These are phyloP conservation scores for Cheilosia vulpina DNA, from an alignment of 2,888 invertebrate genomes.

Conservation along the genomic window DNA sequence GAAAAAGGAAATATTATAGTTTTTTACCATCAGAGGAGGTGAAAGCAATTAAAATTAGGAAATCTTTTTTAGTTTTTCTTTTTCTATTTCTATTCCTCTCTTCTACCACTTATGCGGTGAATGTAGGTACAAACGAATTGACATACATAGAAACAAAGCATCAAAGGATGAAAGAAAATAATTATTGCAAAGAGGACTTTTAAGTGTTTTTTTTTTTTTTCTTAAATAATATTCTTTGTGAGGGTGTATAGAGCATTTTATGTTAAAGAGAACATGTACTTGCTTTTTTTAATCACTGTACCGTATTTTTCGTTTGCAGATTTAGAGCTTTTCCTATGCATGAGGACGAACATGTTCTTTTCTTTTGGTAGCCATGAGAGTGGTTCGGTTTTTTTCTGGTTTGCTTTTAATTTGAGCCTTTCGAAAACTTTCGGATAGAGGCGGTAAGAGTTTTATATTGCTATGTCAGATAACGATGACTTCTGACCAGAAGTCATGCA, in stretches of 20 bases:
- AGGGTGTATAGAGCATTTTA: constrained; percentile 30
- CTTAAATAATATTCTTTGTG: constrained; percentile 49
- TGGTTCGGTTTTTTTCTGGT: constrained; percentile 3
- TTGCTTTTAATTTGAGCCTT: constrained; percentile 7
- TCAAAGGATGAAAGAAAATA: constrained; percentile 46
- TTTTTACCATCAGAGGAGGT: neutral
- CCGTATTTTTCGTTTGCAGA: constrained; percentile 51
- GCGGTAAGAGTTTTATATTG: neutral
- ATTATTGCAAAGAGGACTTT: constrained; percentile 46
- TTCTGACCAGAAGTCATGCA: neutral
- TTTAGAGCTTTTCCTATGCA: neutral
- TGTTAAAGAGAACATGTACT: constrained; percentile 62
- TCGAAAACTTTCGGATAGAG: constrained; percentile 31
- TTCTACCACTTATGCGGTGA: constrained; percentile 3
- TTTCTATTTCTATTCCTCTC: neutral
- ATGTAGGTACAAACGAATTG: constrained; percentile 30
- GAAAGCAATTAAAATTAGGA: constrained; percentile 18
- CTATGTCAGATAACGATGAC: neutral
- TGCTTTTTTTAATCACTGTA: constrained; percentile 68
- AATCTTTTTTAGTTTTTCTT: neutral
- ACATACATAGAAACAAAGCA: constrained; percentile 57
- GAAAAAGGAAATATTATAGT: neutral
- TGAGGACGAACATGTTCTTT: constrained; percentile 44
- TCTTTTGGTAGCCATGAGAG: constrained; percentile 18
- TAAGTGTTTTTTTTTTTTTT: constrained; percentile 36